Evolutionary conservation across 2,797 vertebrate genomes (phyloP).

Genomic region (Pagetopsis macropterus): DNA sequence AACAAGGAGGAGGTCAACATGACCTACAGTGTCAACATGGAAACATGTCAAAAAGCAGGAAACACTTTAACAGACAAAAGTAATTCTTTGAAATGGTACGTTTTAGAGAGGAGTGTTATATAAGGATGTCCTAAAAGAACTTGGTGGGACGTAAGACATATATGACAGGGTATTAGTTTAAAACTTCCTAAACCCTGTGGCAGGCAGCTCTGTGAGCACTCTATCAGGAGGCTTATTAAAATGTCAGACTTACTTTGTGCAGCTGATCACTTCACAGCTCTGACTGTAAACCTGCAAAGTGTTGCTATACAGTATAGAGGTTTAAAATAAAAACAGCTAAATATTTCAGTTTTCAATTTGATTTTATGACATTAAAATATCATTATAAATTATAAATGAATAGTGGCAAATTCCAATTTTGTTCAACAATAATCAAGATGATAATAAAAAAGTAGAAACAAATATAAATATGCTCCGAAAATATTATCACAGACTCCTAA

Average conservation of each 20-base stretch:
- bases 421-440: neutral
- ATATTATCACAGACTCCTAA: conserved; percentile 36
- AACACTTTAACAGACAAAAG: conserved; percentile 32
- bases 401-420: neutral
- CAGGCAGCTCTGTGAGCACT: conserved; percentile 65
- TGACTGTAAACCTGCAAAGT: conserved; percentile 44
- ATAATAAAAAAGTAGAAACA: neutral
- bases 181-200: conserved; percentile 73
- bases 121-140: conserved; percentile 48
- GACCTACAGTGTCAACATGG: conserved; percentile 15
- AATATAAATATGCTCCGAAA: conserved; percentile 23
- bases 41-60: conserved; percentile 10
- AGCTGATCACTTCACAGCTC: conserved; percentile 62
- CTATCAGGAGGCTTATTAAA: conserved; percentile 69
- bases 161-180: conserved; percentile 75
- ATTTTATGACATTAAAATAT: neutral
- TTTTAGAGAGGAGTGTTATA: conserved; percentile 42
- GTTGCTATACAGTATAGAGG: conserved; percentile 27
- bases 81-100: conserved; percentile 8
- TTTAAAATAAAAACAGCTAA: neutral
- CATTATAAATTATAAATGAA: conserved; percentile 4
- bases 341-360: no score
- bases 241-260: conserved; percentile 72
- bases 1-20: conserved; percentile 27
- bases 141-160: conserved; percentile 48